Conservation (phyloP, 2,888 invertebrate genomes). For the Agonum fuliginosum region DNA sequence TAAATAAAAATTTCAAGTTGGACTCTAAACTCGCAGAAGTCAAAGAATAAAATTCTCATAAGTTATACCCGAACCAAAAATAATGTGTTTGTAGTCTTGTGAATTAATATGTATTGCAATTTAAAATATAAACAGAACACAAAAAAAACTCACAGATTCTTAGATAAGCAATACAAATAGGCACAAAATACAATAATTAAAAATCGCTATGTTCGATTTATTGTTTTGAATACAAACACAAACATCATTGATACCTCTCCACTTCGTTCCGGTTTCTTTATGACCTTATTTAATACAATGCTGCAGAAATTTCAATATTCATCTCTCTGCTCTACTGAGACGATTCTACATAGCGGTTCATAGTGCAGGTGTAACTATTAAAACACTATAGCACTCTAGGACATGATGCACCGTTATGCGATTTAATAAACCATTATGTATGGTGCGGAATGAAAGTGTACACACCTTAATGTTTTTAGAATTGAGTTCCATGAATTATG, state of each 20-base stretch:
- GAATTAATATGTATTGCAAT: too few species aligned
- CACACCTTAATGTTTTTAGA: slow-evolving; percentile 1
- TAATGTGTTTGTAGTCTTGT: too few species aligned
- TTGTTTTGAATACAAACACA: neutral
- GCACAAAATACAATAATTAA: too few species aligned
- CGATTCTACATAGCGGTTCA: neutral
- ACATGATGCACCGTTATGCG: slow-evolving; percentile 21
- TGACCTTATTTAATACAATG: slow-evolving; percentile 45
- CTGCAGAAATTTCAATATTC: neutral
- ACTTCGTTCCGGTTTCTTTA: neutral
- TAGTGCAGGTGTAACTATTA: slow-evolving; percentile 13
- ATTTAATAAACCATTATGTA: neutral
- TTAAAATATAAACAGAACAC: too few species aligned
- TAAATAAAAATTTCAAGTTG: too few species aligned
- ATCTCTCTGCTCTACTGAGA: neutral
- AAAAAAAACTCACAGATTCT: too few species aligned
- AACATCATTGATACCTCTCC: neutral
- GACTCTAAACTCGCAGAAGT: too few species aligned
- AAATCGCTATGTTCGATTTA: neutral
- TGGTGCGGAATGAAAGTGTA: slow-evolving; percentile 4
- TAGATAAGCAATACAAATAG: too few species aligned
- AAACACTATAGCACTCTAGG: slow-evolving; percentile 19
- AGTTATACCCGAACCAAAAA: too few species aligned
- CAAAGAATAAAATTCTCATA: too few species aligned
- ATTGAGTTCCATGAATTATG: slow-evolving; percentile 17